Base-by-base conservation (phyloP, 2,797 vertebrate species). In the Periparus ater region DNA sequence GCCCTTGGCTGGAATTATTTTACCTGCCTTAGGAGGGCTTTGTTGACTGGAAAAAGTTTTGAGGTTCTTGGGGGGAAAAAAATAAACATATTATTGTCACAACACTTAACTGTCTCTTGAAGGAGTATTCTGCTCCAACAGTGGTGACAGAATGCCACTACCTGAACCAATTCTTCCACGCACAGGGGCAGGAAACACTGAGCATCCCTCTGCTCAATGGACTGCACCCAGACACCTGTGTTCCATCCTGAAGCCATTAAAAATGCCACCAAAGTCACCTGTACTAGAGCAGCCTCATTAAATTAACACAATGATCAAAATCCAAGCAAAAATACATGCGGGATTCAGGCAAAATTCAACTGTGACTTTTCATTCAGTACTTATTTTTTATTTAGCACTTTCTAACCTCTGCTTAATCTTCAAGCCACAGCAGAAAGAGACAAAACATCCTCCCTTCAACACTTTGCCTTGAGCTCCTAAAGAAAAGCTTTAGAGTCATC, bases 361-460 rank as follows among this genome's bases (percentile, higher is more conserved):
- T 72, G 48, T 4, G 44, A 55, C n/a, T 88, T 55, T 77, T 91
- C 73, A 86, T 85, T 80, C 50, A 50, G 65, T 54, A 34, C 18
- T 91, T 84, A 11, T 6, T 75, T 89, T 93, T 85, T 73, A 71
- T 53, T 91, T 86, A 95, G 71, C 74, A 61, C 34, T 88, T 91
- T 70, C 58, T 88, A 9, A 53, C 86, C 55, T 80, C 83, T 91
- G 81, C 67, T 92, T 60, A 10, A 29, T 70, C 51, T 54, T 76
- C 80, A 88, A 86, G 47, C 30, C 50, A 55, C 36, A 50, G 70
- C 26, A 92, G 38, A 85, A 72, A 78, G 60, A 50, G 32, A 85
- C 29, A 36, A 91, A 91, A 70, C 34, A 45, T 34, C 21, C 27
- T 63, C 68, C 32, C 36, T 93, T 70, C 62, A 91, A 71, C 57